Evolutionary conservation across 2,113 vertebrate genomes (phyloP).

Genomic region (Nestor notabilis): DNA sequence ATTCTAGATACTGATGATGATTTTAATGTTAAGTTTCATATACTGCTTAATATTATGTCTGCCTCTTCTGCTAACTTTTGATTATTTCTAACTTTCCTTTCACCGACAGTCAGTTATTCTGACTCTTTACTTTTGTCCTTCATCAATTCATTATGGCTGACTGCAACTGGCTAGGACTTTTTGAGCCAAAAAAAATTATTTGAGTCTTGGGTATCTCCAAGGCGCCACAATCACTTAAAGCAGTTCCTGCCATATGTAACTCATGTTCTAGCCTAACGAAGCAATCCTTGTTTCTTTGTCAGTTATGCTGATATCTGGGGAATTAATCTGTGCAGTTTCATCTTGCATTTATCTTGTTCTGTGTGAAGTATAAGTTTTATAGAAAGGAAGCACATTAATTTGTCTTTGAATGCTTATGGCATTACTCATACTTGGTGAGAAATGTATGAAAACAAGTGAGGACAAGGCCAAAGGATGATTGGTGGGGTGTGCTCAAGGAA

Average conservation of each 20-base stretch:
- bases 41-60: background rate
- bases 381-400: background rate
- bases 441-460: background rate
- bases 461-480: background rate
- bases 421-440: background rate
- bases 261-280: background rate
- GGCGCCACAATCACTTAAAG: background rate
- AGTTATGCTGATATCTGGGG: background rate
- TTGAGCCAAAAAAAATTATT: background rate
- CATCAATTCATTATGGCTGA: background rate
- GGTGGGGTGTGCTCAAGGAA: background rate
- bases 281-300: background rate
- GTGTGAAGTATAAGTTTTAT: background rate
- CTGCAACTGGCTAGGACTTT: background rate
- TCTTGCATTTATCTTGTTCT: background rate
- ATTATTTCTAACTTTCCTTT: background rate
- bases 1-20: background rate
- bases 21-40: background rate
- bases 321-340: background rate
- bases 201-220: background rate
- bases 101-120: background rate
- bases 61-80: background rate
- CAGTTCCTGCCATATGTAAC: background rate
- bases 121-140: background rate
- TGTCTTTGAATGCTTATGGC: background rate